Evolutionary conservation across 1,140 invertebrate genomes (phyloP).

Genomic region (Muscidifurax raptorellus): DNA sequence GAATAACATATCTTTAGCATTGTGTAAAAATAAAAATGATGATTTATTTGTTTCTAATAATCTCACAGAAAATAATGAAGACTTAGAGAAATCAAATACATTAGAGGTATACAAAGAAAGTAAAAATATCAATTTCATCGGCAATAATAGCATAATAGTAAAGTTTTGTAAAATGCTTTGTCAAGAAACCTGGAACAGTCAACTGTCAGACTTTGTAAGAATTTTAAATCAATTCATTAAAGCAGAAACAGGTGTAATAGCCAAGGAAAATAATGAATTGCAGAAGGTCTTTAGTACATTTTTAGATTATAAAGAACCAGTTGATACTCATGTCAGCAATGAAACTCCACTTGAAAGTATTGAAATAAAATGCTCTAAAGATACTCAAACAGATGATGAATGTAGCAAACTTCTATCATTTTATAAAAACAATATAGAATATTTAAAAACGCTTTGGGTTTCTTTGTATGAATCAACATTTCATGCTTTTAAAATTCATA

Average conservation of each 20-base stretch:
- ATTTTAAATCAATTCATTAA: not conserved
- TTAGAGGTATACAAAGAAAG: not conserved
- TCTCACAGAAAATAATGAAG: not conserved
- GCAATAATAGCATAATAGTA: not conserved
- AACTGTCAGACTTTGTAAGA: not conserved
- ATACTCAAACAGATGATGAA: not conserved
- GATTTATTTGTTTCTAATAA: not conserved
- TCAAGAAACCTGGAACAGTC: not conserved
- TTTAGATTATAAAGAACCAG: not conserved
- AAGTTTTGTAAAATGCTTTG: constrained; percentile 3
- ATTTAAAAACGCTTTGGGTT: constrained; percentile 21
- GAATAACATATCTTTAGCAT: constrained; percentile 7
- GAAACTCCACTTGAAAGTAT: not conserved
- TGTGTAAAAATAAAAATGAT: not conserved
- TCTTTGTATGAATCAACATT: constrained; percentile 18
- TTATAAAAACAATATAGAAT: constrained; percentile 1
- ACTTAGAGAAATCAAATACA: not conserved
- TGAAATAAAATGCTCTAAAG: not conserved
- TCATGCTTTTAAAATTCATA: constrained; percentile 30
- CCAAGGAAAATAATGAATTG: not conserved
- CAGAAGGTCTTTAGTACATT: not conserved
- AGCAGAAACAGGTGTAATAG: not conserved
- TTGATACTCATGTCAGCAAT: not conserved
- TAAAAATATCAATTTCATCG: not conserved
- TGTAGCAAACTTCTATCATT: not conserved